Percentiles rank a stretch among this genome's conserved stretches.
Conservation (phyloP, 2,797 vertebrate genomes). For the Chiroxiphia lanceolata region DNA sequence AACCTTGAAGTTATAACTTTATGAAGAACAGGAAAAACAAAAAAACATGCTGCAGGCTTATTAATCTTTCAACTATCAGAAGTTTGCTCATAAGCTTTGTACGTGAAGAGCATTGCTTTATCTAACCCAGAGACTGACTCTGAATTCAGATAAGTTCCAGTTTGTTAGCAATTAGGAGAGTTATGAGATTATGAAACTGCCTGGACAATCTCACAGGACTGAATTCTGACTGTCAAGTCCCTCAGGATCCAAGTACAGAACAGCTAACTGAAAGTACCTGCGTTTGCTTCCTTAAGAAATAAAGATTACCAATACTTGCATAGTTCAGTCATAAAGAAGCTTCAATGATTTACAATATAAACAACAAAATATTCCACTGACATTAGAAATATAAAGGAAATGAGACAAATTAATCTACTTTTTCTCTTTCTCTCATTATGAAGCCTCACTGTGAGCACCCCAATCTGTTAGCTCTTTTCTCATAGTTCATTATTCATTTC, state of each 20-base stretch:
- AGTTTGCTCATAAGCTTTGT: not conserved
- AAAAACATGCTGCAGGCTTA: not conserved
- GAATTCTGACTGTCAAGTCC: not conserved
- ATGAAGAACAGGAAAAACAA: not conserved
- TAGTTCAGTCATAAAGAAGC: not conserved
- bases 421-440: not conserved
- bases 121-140: not conserved
- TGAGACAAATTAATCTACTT: not conserved
- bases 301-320: not conserved
- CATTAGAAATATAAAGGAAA: too few species aligned
- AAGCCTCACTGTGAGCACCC: not conserved
- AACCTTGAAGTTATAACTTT: not conserved
- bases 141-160: not conserved
- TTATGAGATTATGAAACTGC: not conserved
- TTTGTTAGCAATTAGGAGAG: not conserved
- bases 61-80: not conserved
- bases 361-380: not conserved
- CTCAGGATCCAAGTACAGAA: not conserved
- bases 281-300: not conserved
- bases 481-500: not conserved
- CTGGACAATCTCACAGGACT: not conserved
- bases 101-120: not conserved
- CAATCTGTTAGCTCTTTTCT: not conserved
- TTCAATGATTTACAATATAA: not conserved
- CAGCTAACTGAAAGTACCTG: not conserved